Evolutionary conservation across 2,113 vertebrate species (phyloP).

Genomic region (Rhabdomys dilectus): DNA sequence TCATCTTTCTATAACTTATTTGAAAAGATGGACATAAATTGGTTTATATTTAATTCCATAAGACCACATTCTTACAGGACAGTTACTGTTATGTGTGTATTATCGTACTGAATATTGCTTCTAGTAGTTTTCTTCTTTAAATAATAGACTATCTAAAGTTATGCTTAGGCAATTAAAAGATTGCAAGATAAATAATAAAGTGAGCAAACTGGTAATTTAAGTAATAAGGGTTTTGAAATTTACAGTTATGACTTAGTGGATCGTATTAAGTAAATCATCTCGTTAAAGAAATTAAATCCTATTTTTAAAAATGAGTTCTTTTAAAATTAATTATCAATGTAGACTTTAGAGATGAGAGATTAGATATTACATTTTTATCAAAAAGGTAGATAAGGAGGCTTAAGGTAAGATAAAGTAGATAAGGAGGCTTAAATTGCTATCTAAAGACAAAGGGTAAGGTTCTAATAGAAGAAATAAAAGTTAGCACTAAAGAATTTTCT

Average conservation of each 20-base stretch:
- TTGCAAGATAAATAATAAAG: neutral
- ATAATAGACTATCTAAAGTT: neutral
- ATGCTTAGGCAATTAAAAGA: neutral
- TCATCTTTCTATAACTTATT: neutral
- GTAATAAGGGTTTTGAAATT: neutral
- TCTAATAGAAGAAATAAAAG: neutral
- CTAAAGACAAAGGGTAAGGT: neutral
- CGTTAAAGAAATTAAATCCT: neutral
- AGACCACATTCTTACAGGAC: neutral
- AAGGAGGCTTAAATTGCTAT: neutral
- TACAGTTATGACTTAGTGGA: neutral
- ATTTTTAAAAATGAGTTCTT: neutral
- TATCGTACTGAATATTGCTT: neutral
- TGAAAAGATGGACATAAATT: neutral
- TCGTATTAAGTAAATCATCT: neutral
- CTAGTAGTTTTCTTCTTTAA: neutral
- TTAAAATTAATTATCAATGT: neutral
- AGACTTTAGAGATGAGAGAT: neutral
- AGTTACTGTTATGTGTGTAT: neutral
- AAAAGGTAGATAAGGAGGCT: neutral
- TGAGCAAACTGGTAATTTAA: neutral
- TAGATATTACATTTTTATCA: neutral
- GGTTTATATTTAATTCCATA: neutral
- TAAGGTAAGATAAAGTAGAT: too few species aligned
- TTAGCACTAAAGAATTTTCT: neutral